Evolutionary conservation across 2,797 vertebrate genomes (phyloP).

Genomic region (Protonibea diacanthus): DNA sequence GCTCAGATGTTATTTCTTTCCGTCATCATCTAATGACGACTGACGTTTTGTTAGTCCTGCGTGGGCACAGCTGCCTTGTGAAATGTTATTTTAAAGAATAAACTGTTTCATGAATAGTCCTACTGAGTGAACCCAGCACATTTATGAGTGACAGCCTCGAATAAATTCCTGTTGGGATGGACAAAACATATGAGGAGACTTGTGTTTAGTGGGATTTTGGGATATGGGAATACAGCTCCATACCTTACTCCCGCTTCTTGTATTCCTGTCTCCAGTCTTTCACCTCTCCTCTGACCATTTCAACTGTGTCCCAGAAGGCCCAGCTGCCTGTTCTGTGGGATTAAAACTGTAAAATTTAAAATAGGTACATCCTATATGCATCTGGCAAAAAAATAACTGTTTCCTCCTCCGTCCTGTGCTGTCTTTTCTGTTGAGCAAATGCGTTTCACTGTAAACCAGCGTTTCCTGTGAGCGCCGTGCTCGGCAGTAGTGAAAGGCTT

Average conservation of each 20-base stretch:
- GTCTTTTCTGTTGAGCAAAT: constrained; percentile 42
- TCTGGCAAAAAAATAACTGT: constrained; percentile 65
- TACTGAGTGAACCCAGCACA: constrained; percentile 44
- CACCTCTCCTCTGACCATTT: constrained; percentile 41
- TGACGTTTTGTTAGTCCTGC: constrained; percentile 19
- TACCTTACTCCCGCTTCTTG: constrained; percentile 30
- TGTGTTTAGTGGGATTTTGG: constrained; percentile 31
- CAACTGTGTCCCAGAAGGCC: constrained; percentile 46
- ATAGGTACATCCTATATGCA: constrained; percentile 57
- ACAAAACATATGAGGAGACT: constrained; percentile 66
- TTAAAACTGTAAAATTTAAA: constrained; percentile 54
- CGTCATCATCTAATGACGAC: background rate
- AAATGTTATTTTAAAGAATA: constrained; percentile 44
- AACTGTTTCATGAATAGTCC: constrained; percentile 24
- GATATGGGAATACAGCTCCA: constrained; percentile 40
- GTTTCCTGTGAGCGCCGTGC: constrained; percentile 65
- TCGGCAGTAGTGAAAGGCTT: constrained; percentile 55
- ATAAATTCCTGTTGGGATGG: constrained; percentile 47
- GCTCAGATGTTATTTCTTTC: background rate
- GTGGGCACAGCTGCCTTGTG: constrained; percentile 17
- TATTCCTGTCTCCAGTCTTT: constrained; percentile 44
- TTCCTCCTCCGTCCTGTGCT: constrained; percentile 53
- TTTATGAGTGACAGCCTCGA: constrained; percentile 53
- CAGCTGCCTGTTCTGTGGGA: constrained; percentile 33
- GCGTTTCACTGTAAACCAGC: constrained; percentile 48